Evolutionary conservation across 2,797 vertebrate genomes (phyloP).

Genomic region (Morus bassanus): DNA sequence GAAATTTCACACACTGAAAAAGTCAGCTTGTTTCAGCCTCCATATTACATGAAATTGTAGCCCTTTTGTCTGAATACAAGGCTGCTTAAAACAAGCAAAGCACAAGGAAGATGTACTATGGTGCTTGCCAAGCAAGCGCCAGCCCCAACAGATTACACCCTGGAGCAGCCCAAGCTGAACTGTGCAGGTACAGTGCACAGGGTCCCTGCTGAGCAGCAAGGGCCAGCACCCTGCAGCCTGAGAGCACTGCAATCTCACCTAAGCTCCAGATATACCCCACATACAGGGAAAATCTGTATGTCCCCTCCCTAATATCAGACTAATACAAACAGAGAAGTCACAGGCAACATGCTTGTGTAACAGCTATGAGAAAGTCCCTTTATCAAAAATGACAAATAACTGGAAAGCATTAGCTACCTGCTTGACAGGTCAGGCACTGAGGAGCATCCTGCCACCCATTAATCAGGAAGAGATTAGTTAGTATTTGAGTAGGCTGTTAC

Average conservation of each 20-base stretch:
- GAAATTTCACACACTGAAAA: neutral
- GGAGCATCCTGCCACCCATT: neutral
- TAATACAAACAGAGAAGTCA: neutral
- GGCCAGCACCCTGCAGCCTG: neutral
- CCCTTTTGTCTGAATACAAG: neutral
- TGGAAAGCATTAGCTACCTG: neutral
- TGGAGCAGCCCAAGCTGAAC: neutral
- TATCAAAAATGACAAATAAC: neutral
- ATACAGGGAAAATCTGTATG: rapidly evolving
- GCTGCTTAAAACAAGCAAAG: neutral
- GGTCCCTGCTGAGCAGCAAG: neutral
- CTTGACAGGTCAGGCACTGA: neutral
- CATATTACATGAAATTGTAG: neutral
- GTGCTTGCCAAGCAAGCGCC: neutral
- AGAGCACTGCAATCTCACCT: neutral
- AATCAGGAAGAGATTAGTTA: neutral
- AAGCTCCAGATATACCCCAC: neutral
- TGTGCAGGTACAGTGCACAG: rapidly evolving
- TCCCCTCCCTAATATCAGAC: neutral
- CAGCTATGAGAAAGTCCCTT: neutral
- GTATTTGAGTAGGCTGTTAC: neutral
- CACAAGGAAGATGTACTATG: neutral
- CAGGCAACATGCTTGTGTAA: neutral
- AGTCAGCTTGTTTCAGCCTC: neutral
- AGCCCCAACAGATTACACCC: neutral